Conservation (phyloP, 2,888 invertebrate species). For the Rhorus exstirpatorius region DNA sequence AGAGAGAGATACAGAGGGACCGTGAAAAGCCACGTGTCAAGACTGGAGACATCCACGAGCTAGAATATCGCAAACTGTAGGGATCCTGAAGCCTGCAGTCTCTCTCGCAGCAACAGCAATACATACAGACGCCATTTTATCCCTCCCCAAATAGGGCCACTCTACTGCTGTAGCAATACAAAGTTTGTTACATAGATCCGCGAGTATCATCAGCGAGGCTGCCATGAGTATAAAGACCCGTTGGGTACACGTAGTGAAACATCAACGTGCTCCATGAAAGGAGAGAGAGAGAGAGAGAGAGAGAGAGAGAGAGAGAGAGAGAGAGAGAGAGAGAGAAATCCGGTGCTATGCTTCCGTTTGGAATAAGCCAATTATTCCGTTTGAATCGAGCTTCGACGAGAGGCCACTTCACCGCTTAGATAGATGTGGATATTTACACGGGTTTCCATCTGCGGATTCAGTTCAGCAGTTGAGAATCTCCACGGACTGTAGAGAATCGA, state of each 20-base stretch:
- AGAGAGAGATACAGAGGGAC: neutral
- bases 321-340: neutral
- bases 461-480: neutral
- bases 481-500: conserved; percentile 11
- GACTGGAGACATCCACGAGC: conserved; percentile 52
- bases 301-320: neutral
- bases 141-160: no score
- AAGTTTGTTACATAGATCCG: conserved; percentile 4
- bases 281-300: conserved; percentile 1
- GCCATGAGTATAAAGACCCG: conserved; percentile 43
- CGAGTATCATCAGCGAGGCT: conserved; percentile 17
- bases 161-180: neutral
- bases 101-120: conserved; percentile 9
- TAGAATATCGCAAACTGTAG: conserved; percentile 53
- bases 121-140: conserved; percentile 30
- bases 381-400: conserved; percentile 74
- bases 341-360: conserved; percentile 70
- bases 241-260: conserved; percentile 38
- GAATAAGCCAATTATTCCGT: conserved; percentile 75
- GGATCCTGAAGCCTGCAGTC: neutral
- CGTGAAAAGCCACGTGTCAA: conserved; percentile 16
- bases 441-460: conserved; percentile 35
- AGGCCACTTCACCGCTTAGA: conserved; percentile 66
- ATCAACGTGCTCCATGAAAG: conserved; percentile 7
- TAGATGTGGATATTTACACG: conserved; percentile 73